Evolutionary conservation across 2,888 invertebrate species (phyloP), one percentile per base, ranked within the genome.

Genomic region (Metopia argyrocephala): DNA sequence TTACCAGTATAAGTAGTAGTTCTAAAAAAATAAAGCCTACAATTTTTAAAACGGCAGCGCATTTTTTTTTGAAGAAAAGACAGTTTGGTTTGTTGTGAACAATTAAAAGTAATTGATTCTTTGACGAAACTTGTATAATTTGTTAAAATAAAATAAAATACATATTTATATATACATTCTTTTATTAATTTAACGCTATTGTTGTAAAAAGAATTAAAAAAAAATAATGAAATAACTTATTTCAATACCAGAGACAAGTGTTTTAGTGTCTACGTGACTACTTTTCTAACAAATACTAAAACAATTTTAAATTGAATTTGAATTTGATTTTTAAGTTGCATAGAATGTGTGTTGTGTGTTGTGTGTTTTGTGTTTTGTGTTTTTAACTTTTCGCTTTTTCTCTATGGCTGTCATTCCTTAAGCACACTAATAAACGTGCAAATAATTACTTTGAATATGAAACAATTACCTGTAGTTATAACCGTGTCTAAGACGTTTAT

Each of bases 211-310:
- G 48, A 54, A 61, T 45, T 7, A 12, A 31, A 21, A 27, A 65
- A 31, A 45, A 21, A 20, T 18, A 38, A 7, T 5, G 48, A 56
- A 46, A 57, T 64, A 76, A 65, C 57, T 52, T 59, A 70, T 79
- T 57, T 74, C 48, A 65, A 79, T 79, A 75, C 25, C 59, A 75
- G 15, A 15, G 57, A 64, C 74, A 79, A 79, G 64, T 69, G 65
- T 59, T 70, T 74, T 79, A 12, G 9, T 74, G 75, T 46, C 65
- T 75, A 79, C 79, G 79, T 79, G 79, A 79, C 74, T 64, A n/a
- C n/a, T n/a, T n/a, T n/a, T n/a, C n/a, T 68, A 45, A 31, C 3
- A 59, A 28, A 38, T n/a, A 56, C 25, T 18, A 28, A 21, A 7
- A 31, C 12, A 59, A 59, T 48, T 25, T 59, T 3, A n/a, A 48